Conservation (phyloP, 1,140 invertebrate species). For the Macrocentrus cingulum region DNA sequence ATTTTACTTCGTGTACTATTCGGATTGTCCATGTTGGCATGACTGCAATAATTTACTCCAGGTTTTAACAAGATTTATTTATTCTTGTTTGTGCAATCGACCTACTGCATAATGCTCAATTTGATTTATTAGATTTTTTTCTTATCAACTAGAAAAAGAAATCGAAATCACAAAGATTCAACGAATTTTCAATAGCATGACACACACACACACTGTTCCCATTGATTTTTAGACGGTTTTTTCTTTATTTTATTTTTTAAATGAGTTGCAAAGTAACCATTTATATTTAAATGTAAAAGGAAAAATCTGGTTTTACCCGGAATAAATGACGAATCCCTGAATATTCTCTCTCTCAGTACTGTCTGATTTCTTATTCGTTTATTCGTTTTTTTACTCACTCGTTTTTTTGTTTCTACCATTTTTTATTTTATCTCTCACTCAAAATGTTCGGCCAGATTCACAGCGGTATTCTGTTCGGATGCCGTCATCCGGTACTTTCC, state of each 20-base stretch:
- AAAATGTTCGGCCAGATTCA: slow-evolving; percentile 7
- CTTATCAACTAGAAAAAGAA: too few relatives aligned
- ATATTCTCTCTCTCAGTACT: slow-evolving; percentile 6
- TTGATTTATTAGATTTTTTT: too few relatives aligned
- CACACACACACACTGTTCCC: too few relatives aligned
- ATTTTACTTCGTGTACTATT: neutral
- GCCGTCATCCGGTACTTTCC: slow-evolving; percentile 11
- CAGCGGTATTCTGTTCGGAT: slow-evolving; percentile 4
- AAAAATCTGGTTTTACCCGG: neutral
- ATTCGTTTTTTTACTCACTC: slow-evolving; percentile 8
- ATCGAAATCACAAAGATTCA: too few relatives aligned
- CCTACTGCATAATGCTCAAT: neutral
- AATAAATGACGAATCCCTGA: neutral
- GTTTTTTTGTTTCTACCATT: slow-evolving; percentile 7
- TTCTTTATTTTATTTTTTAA: neutral
- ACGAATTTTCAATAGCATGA: too few relatives aligned
- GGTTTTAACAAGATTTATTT: slow-evolving; percentile 2
- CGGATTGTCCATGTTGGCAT: neutral
- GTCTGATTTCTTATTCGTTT: slow-evolving; percentile 2
- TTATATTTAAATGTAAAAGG: neutral
- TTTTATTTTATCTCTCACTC: neutral
- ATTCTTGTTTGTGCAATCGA: neutral
- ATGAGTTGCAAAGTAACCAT: neutral
- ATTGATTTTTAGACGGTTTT: too few relatives aligned
- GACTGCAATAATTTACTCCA: slow-evolving; percentile 1